Evolutionary conservation across 2,888 invertebrate species (phyloP), one percentile per base, ranked within the genome.

Genomic region (Globia sparganii): DNA sequence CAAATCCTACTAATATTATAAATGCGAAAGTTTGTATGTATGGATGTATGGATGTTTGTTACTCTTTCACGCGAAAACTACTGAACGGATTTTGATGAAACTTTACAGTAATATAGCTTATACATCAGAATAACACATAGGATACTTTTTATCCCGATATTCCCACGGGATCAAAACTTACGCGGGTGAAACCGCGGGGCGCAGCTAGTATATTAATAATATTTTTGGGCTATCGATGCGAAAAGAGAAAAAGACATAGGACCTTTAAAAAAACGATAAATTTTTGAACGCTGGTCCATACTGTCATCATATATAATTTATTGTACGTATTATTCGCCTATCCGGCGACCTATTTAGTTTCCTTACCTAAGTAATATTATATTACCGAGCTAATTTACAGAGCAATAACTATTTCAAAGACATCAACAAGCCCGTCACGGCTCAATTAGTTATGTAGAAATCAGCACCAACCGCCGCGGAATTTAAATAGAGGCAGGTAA

Each of bases 401-500:
- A 46, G 74, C 74, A 76, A 77, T 84, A 84, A 84, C 70, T 83
- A 78, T 78, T 82, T 73, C 77, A 76, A 82, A 80, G 77, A 64
- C 83, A 87, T 87, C 81, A 75, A 84, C 43, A 87, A 77, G 75
- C 86, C 72, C 76, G 85, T 90, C 91, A 90, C 91, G 90, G 78
- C 64, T 82, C 87, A 87, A 89, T 88, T 88, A 86, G 78, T 73
- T 86, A 89, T 90, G 90, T 89, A 90, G 91, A 90, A 89, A 90
- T 90, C 91, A 84, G 83, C 77, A 84, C 85, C 75, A 80, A 84
- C 87, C 70, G 68, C 46, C 68, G 67, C 75, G 74, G 88, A 90
- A 90, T 90, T 86, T 86, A 86, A 89, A 89, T 90, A 82, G 70
- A 78, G 62, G 53, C 68, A 80, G 37, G 71, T 81, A 76, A 80